Base-by-base conservation (phyloP, 2,888 invertebrate species). In the Archips crataeganus region DNA sequence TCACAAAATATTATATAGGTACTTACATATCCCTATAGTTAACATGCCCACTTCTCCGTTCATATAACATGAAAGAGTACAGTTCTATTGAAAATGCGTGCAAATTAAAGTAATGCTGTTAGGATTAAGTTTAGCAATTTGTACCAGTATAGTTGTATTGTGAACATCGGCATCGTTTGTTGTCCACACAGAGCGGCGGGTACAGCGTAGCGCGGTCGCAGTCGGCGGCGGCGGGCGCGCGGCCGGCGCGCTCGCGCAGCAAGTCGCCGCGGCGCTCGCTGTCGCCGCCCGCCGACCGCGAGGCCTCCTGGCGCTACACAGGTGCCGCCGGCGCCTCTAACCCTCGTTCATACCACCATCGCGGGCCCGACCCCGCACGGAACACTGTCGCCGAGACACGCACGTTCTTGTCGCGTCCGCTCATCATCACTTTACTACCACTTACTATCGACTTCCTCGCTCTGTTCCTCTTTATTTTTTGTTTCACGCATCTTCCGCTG, bases 241-340 rank as follows among this genome's bases (percentile, higher is more conserved):
- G 90, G 76, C 84, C 89, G 70, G 85, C 89, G 72, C 95, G 97
- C 76, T 96, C 96, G 69, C 95, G 97, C 82, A 97, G 97, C 89
- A 98, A 97, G 94, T 98, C 98, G 81, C 98, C 98, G 79, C 96
- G 97, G 75, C 96, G 98, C 83, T 98, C 97, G 84, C 95, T 98
- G 77, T 98, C 98, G 75, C 98, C 98, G 70, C 97, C 98, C 71
- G 97, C 97, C 85, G 96, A 90, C 82, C 87, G 89, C 80, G 91
- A 96, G 84, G 94, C 95, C 87, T 93, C 94, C 80, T 94, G 95
- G 87, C 96, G 96, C 88, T 96, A 96, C 90, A 90, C 95, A 90
- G 95, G 95, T 92, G 92, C 90, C 90, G 85, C 79, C 79, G 85
- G 85, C 84, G 79, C 75, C 74, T 71, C 79, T 77, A 79, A 72